A percentile compares a stretch with the other conserved stretches of the same genome.
Evolutionary conservation across 2,888 invertebrate species (phyloP).

Genomic region (Coleophora deauratella): DNA sequence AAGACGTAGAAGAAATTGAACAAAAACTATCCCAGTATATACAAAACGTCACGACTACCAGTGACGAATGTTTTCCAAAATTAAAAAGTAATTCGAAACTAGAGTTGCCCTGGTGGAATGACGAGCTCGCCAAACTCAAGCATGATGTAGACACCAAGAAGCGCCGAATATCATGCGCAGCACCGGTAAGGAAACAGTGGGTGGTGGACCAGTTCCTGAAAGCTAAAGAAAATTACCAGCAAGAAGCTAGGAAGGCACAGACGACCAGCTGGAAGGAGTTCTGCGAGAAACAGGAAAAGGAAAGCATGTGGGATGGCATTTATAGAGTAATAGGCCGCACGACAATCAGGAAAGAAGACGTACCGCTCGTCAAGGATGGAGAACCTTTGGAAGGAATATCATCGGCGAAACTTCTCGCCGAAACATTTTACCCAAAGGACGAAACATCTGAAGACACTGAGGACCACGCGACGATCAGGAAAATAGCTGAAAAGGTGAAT

Average conservation of each 20-base stretch:
- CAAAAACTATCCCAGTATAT: background rate
- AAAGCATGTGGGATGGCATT: background rate
- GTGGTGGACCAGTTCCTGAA: background rate
- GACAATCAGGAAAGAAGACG: background rate
- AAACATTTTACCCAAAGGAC: slow-evolving; percentile 1
- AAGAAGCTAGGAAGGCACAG: background rate
- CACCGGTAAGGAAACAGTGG: slow-evolving; percentile 3
- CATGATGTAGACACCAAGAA: background rate
- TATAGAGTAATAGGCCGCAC: background rate
- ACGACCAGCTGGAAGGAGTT: background rate
- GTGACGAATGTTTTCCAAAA: background rate
- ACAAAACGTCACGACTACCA: too few relatives aligned
- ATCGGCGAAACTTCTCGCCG: background rate
- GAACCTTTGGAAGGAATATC: background rate
- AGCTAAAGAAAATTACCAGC: background rate
- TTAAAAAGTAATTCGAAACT: background rate
- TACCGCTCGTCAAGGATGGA: background rate
- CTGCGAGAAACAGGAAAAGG: background rate
- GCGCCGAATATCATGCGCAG: background rate
- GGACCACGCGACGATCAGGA: background rate
- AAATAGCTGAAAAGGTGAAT: background rate
- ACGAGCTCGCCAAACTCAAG: background rate
- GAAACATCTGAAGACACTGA: background rate
- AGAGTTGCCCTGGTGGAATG: background rate
- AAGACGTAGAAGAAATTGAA: background rate